Evolutionary conservation across 2,113 vertebrate species (phyloP).

Genomic region (Emydura subglobosa): DNA sequence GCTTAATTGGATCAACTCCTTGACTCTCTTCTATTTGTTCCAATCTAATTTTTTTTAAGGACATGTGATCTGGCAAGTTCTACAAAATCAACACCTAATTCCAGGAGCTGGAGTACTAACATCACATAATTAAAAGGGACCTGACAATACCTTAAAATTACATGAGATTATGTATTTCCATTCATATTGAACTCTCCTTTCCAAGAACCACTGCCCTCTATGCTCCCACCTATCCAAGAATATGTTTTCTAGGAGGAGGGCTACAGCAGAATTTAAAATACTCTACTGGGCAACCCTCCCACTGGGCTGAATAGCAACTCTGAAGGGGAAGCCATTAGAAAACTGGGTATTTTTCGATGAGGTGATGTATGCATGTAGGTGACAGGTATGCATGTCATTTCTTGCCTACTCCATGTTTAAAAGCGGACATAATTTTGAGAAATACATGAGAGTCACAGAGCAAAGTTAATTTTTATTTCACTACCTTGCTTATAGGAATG

Average conservation of each 20-base stretch:
- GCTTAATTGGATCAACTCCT: not conserved
- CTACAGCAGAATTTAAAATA: not conserved
- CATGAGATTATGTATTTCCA: not conserved
- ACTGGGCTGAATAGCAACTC: no score
- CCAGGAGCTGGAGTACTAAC: slow-evolving; percentile 40
- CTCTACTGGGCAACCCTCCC: no score
- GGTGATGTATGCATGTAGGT: not conserved
- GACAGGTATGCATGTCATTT: not conserved
- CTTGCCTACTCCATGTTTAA: not conserved
- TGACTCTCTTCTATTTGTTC: not conserved
- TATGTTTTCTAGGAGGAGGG: not conserved
- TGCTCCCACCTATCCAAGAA: not conserved
- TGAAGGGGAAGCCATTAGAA: not conserved
- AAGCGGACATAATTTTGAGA: not conserved
- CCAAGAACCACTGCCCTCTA: not conserved
- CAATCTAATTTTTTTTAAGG: not conserved
- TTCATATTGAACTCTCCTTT: not conserved
- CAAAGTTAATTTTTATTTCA: not conserved
- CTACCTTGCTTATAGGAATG: not conserved
- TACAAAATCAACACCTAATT: slow-evolving; percentile 64
- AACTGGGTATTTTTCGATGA: not conserved
- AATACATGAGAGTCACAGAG: not conserved
- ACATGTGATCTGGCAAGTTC: slow-evolving; percentile 43
- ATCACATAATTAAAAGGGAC: not conserved
- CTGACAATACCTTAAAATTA: not conserved